Base-by-base conservation (phyloP, 2,797 vertebrate species). In the Poliocrania exsul region DNA sequence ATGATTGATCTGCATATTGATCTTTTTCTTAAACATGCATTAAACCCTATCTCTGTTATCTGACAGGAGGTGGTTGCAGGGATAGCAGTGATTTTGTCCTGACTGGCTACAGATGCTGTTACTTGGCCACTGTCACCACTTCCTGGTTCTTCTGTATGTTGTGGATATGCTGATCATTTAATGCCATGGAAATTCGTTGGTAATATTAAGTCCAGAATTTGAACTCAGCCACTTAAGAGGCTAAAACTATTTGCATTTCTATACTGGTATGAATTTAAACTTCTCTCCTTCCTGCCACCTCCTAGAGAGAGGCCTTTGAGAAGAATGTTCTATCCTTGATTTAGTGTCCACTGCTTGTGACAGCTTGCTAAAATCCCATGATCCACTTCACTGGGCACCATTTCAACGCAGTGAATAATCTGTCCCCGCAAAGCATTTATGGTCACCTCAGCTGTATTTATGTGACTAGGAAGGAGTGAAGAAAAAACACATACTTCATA, bases 271-370 rank as follows among this genome's bases (percentile, higher is more conserved):
- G 19, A 64, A 46, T 71, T 81, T 87, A 50, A 71, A 15, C 7
- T 75, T 51, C 10, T 74, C 17, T 53, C 67, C 56, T 69, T 67
- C 40, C 47, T 60, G n/a, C 13, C 33, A 37, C 18, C 35, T 86
- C 35, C 3, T 16, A 37, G 7, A 25, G 11, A 73, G 14, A 56
- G 4, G 26, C 3, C 9, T 70, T 66, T 73, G 33, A 89, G 37
- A 35, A 66, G 25, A 83, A 38, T 0, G 2, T 44, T 81, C 58
- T 7, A 11, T n/a, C 3, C 0, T 26, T 79, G 26, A 50, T 50
- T 64, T 44, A 40, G 24, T 35, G 33, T 65, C n/a, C 53, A 20
- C 35, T 79, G 29, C 66, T 49, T 53, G 57, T n/a, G 33, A 61
- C 62, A 72, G 19, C 44, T 85, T 81, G 58, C 42, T 69, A 31